These are phyloP conservation scores for Aethina tumida DNA, from an alignment of 1,140 invertebrate species.

Conservation along the genomic window DNA sequence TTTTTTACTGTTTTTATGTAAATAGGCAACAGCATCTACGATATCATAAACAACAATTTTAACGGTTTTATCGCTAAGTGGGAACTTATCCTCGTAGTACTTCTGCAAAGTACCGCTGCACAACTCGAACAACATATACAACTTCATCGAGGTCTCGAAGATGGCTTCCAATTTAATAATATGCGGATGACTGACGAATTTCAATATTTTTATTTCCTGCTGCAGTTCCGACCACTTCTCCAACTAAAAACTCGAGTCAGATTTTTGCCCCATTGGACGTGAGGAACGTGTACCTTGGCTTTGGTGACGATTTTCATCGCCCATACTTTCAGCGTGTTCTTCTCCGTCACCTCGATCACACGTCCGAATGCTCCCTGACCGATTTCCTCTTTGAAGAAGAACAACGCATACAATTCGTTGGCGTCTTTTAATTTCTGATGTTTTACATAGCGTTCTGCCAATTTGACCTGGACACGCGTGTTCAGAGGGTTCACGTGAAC, in stretches of 20 bases:
- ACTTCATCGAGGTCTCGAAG: constrained; percentile 40
- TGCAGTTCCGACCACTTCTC: constrained; percentile 36
- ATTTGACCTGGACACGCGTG: no score
- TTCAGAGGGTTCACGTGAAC: no score
- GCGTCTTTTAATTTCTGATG: constrained; percentile 27
- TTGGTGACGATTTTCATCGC: constrained; percentile 47
- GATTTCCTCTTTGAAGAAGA: constrained; percentile 32
- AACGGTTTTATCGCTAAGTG: constrained; percentile 37
- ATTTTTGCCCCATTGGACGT: constrained; percentile 6
- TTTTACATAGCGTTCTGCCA: constrained; percentile 24
- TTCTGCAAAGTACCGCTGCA: constrained; percentile 40
- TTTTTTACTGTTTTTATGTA: constrained; percentile 43
- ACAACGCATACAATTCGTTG: constrained; percentile 25
- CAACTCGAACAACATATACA: constrained; percentile 42
- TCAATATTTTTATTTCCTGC: constrained; percentile 44
- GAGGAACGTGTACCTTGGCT: constrained; percentile 36
- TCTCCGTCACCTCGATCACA: constrained; percentile 39
- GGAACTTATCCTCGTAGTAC: constrained; percentile 30
- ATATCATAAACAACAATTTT: constrained; percentile 39
- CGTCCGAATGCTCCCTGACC: constrained; percentile 45
- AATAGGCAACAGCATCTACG: constrained; percentile 41
- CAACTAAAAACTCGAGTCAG: constrained; percentile 6
- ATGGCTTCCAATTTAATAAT: constrained; percentile 45
- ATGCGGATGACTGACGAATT: constrained; percentile 43
- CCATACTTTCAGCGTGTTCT: constrained; percentile 33